Base-by-base conservation (phyloP, 2,888 invertebrate genomes). In the Heliconius charithonia region DNA sequence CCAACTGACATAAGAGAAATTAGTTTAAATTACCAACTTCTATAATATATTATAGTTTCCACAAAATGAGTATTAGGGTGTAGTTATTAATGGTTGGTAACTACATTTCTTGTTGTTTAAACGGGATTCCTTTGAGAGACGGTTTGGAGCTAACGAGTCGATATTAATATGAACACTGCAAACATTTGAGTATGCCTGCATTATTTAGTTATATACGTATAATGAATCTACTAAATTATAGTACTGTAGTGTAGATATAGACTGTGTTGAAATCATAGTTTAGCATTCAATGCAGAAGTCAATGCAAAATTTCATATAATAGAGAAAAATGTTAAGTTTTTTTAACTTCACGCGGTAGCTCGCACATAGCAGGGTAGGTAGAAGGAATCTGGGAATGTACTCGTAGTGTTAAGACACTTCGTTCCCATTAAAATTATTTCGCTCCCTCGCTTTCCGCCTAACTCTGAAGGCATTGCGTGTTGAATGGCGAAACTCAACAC, bases 61-160 rank as follows among this genome's bases (percentile, higher is more conserved):
- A 67, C 27, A 75, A 71, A 67, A 25, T 22, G 45, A 59, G 51
- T 78, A 80, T 74, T 72, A 66, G 67, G 59, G 71, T 16, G n/a
- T 32, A 56, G 29, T 72, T 77, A 77, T 80, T 77, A 71, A 80
- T 80, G 73, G 73, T 65, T 25, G 73, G 69, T 51, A 77, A 78
- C 66, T 79, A 76, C 66, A 76, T 80, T 79, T 81, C 79, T 81
- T 81, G 83, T 82, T 84, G 80, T 82, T 81, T 83, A 83, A 83
- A 82, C 82, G 80, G 78, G 77, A 83, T 81, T 81, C 80, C 81
- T 81, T 79, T 77, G 59, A 73, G 78, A 78, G 69, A 63, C 59
- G 62, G 4, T 41, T 72, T 72, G 32, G 70, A 77, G 32, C 59
- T 77, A 79, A 80, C 77, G 82, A 80, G 75, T 77, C 75, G 79